Base-by-base conservation (phyloP, 2,113 vertebrate genomes). In the Ptychochromis oligacanthus region DNA sequence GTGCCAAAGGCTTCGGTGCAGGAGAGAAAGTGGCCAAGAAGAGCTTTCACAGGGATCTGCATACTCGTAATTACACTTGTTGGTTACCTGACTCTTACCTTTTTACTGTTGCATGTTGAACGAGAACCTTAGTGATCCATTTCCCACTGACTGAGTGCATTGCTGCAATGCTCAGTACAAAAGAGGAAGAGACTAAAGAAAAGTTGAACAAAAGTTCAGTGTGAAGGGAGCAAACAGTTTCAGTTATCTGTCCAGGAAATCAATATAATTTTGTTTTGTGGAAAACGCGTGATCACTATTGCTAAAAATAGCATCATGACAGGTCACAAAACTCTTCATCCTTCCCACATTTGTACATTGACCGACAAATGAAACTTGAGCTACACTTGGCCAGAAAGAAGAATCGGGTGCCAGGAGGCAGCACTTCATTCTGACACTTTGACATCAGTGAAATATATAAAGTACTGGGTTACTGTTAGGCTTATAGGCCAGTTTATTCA, bases 51-150 rank as follows among this genome's bases (percentile, higher is more conserved):
- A 79, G 82, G 91, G 90, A 89, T 91, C 93, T 90, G 88, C 89
- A 31, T 64, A 85, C 87, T 90, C 82, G 62, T 94, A 95, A 95
- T 95, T 95, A 95, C 94, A 90, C 93, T 92, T 95, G 85, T 85
- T 55, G 75, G 91, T 90, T 92, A 93, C 88, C 88, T 84, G 89
- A 93, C 85, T 88, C 92, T 80, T 60, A 40, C 49, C 84, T 55
- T 60, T 83, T 87, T 79, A 89, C 76, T 82, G 86, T 38, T 88
- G 77, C 74, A 80, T 61, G 57, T 84, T 79, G 84, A 88, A 80
- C 57, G 58, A 83, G 77, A 86, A 74, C n/a, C 57, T 75, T 2
- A 18, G 36, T 17, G 78, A 72, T 82, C 81, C 20, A 11, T 90
- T 87, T 84, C 80, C 86, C 70, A 79, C 75, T 82, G 81, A 70